Conservation (phyloP, 2,113 vertebrate genomes). For the Arothron firmamentum region DNA sequence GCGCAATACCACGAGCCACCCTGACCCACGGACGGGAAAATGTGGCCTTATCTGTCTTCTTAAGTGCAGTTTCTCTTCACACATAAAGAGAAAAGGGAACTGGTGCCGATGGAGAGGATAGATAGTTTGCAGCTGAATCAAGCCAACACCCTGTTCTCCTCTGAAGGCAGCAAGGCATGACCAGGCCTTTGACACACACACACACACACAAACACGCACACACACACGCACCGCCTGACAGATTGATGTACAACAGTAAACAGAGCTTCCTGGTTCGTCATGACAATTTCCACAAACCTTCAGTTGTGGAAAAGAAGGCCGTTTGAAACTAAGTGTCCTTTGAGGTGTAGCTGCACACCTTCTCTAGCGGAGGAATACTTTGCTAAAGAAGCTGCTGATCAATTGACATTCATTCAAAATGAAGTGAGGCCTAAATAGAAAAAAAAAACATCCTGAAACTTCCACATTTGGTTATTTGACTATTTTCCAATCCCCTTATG, state of each 20-base stretch:
- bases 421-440: too few species aligned
- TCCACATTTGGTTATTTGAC: neutral
- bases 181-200: slow-evolving; percentile 21
- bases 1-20: neutral
- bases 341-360: too few species aligned
- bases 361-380: slow-evolving; percentile 8
- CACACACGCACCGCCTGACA: neutral
- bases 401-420: neutral
- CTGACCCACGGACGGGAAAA: slow-evolving; percentile 33
- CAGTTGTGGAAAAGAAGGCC: too few species aligned
- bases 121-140: slow-evolving; percentile 67
- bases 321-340: neutral
- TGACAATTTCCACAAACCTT: too few species aligned
- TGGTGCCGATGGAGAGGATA: slow-evolving; percentile 55
- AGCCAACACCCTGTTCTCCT: slow-evolving; percentile 52
- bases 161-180: slow-evolving; percentile 48
- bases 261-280: too few species aligned
- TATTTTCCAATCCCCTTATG: neutral
- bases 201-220: neutral
- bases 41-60: slow-evolving; percentile 42
- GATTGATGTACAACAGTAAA: neutral
- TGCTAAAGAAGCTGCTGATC: neutral
- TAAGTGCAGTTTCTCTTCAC: slow-evolving; percentile 59
- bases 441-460: too few species aligned
- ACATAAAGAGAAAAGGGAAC: slow-evolving; percentile 62